Percentiles rank a stretch among this genome's conserved stretches.
Evolutionary conservation across 2,888 invertebrate genomes (phyloP).

Genomic region (Lasioglossum oenotherae): DNA sequence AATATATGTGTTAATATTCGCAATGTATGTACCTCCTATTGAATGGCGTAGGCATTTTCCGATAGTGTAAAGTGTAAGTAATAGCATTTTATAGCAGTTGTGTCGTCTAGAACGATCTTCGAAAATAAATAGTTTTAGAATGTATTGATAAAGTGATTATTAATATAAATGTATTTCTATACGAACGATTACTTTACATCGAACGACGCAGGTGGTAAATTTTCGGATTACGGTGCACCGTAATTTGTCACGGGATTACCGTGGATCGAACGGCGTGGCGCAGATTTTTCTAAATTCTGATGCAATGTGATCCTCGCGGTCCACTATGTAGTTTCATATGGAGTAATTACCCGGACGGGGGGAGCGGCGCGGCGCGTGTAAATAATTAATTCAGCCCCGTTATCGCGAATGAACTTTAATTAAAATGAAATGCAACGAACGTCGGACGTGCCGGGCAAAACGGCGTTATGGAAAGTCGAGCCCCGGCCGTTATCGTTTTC

Average conservation of each 20-base stretch:
- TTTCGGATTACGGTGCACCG: neutral
- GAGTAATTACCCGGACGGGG: slow-evolving; percentile 40
- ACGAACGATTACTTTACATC: neutral
- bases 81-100: too few relatives aligned
- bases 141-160: neutral
- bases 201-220: neutral
- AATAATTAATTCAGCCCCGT: slow-evolving; percentile 51
- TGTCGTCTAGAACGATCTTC: neutral
- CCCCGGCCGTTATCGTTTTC: slow-evolving; percentile 36
- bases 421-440: slow-evolving; percentile 36
- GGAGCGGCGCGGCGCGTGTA: slow-evolving; percentile 17
- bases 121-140: neutral
- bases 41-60: too few relatives aligned
- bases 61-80: too few relatives aligned
- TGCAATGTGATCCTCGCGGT: neutral
- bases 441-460: slow-evolving; percentile 9
- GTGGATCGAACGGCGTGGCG: neutral
- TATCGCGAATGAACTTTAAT: slow-evolving; percentile 56
- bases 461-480: slow-evolving; percentile 33
- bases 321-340: slow-evolving; percentile 32
- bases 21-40: too few relatives aligned
- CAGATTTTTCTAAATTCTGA: slow-evolving; percentile 29
- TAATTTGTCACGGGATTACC: slow-evolving; percentile 2
- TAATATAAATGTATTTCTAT: neutral
- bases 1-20: too few relatives aligned